These are phyloP conservation scores for Procavia capensis DNA, from an alignment of 2,113 vertebrate genomes.

Conservation along the genomic window DNA sequence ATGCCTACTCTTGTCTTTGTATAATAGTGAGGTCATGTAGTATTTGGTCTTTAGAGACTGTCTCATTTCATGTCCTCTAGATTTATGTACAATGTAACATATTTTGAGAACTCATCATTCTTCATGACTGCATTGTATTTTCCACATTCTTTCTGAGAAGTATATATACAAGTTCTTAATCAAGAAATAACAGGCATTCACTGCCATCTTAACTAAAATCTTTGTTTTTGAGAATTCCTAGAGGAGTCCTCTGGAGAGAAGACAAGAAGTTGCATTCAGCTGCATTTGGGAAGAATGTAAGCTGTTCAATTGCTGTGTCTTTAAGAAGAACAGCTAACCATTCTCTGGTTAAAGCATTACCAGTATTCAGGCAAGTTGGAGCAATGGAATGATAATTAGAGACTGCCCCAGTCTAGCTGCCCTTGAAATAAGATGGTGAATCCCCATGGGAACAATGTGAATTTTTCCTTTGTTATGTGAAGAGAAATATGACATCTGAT, in stretches of 20 bases:
- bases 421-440: slow-evolving; percentile 47
- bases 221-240: slow-evolving; percentile 23
- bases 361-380: slow-evolving; percentile 32
- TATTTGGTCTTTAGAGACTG: neutral
- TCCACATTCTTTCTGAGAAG: neutral
- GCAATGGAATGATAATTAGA: slow-evolving; percentile 66
- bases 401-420: slow-evolving; percentile 64
- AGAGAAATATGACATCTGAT: neutral
- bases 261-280: slow-evolving; percentile 43
- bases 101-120: neutral
- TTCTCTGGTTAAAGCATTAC: slow-evolving; percentile 73
- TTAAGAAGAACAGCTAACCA: slow-evolving; percentile 68
- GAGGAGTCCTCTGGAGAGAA: slow-evolving; percentile 17
- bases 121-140: neutral
- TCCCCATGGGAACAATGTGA: slow-evolving; percentile 57
- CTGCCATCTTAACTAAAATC: neutral
- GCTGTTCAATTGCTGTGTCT: slow-evolving; percentile 59
- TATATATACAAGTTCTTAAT: neutral
- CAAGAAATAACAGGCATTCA: slow-evolving; percentile 43
- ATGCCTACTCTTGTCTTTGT: neutral
- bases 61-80: neutral
- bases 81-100: neutral
- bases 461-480: slow-evolving; percentile 20
- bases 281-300: slow-evolving; percentile 24
- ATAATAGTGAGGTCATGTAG: neutral